Evolutionary conservation across 2,888 invertebrate species (phyloP), one percentile per base, ranked within the genome.

Genomic region (Eristalis tenax): DNA sequence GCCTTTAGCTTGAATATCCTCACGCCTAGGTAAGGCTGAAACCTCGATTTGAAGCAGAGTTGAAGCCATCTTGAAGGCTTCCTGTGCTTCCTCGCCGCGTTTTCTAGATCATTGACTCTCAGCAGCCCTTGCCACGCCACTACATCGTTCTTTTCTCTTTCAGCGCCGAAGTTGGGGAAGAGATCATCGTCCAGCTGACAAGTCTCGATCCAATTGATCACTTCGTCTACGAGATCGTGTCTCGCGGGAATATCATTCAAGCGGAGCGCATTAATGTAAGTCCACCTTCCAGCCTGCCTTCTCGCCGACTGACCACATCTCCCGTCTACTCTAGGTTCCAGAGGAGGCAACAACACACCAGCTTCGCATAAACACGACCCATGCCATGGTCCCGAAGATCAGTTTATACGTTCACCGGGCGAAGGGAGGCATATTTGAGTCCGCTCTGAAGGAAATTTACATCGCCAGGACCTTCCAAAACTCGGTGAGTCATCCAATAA

Each of bases 231-330:
- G 94, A 95, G 90, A 94, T 97, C 26, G 94, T 98, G 87, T 98
- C 97, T 2, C 95, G 98, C 75, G 98, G 98, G 0, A 96, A 98
- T 91, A 95, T 98, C 23, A 93, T 98, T 11, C 92, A 95, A 22
- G 96, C 97, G 0, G 96, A 96, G 88, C 96, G 97, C 4, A 93
- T 97, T 5, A 95, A 95, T 92, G 94, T 94, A 66, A 70, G 68
- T 50, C 50, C 6, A 50, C 6, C 50, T 18, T 50, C 50, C 18
- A 3, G 6, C 4, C 50, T 26, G 35, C 11, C 15, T 56, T 35
- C 18, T 4, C 8, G 8, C 32, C 0, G 6, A 22, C 26, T 18
- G 18, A 40, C 18, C 4, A 15, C 5, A n/a, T 35, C 13, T 28
- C 2, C 18, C 5, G 11, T 35, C 10, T 18, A 18, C 63, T 59